Evolutionary conservation across 2,888 invertebrate genomes (phyloP).

Genomic region (Nymphalis polychloros): DNA sequence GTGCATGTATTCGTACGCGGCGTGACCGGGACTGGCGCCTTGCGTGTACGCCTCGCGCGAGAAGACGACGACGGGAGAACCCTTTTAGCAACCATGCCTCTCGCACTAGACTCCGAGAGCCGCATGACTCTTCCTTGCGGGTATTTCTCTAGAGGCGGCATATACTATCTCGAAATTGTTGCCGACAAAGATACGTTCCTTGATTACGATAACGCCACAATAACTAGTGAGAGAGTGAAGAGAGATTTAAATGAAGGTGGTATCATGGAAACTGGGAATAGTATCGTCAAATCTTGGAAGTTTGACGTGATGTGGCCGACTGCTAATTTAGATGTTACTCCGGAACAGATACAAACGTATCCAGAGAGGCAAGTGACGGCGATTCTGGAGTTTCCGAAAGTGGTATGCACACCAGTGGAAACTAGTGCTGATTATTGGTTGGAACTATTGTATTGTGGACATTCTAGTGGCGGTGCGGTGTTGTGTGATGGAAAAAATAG

Average conservation of each 20-base stretch:
- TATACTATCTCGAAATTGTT: conserved; percentile 72
- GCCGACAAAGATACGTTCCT: conserved; percentile 60
- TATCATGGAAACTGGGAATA: conserved; percentile 69
- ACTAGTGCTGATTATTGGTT: conserved; percentile 87
- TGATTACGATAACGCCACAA: conserved; percentile 52
- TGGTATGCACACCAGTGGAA: conserved; percentile 84
- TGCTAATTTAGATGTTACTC: conserved; percentile 86
- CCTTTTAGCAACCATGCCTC: conserved; percentile 70
- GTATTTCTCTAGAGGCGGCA: conserved; percentile 87
- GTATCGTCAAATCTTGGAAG: conserved; percentile 77
- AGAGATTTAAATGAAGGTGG: conserved; percentile 61
- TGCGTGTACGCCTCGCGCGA: conserved; percentile 73
- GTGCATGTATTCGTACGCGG: conserved; percentile 86
- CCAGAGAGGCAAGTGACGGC: conserved; percentile 88
- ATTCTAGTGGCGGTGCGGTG: conserved; percentile 83
- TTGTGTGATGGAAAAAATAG: conserved; percentile 85
- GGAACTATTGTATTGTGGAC: conserved; percentile 90
- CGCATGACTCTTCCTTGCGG: conserved; percentile 85
- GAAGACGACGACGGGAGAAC: conserved; percentile 74
- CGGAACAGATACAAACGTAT: conserved; percentile 89
- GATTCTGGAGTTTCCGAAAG: conserved; percentile 87
- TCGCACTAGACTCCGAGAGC: conserved; percentile 76
- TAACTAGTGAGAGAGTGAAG: conserved; percentile 46
- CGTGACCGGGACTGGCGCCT: conserved; percentile 60
- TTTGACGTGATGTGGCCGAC: conserved; percentile 92